Percentiles rank a stretch among this genome's conserved stretches.
Conservation (phyloP, 2,797 vertebrate genomes). For the Pachyuromys duprasi region DNA sequence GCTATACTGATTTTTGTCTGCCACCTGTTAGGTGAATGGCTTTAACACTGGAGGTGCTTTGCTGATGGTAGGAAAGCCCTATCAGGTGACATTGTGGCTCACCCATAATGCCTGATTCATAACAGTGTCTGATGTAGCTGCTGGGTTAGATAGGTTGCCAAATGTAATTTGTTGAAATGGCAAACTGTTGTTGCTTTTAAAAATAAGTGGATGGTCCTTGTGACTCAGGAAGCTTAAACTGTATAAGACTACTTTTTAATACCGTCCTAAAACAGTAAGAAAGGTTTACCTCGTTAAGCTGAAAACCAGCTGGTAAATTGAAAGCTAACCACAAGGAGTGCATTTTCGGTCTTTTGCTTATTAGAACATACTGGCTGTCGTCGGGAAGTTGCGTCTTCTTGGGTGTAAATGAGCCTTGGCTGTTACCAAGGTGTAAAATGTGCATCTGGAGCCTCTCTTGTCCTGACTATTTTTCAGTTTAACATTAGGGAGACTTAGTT, state of each 20-base stretch:
- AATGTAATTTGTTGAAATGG: constrained; percentile 61
- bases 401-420: constrained; percentile 1
- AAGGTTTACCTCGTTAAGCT: not conserved
- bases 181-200: constrained; percentile 40
- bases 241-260: constrained; percentile 34
- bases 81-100: constrained; percentile 56
- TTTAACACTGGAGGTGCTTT: constrained; percentile 52
- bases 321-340: not conserved
- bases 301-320: constrained; percentile 3
- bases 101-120: constrained; percentile 60
- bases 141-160: constrained; percentile 37
- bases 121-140: constrained; percentile 32
- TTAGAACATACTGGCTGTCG: not conserved
- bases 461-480: not conserved
- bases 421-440: constrained; percentile 23
- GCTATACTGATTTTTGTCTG: constrained; percentile 29
- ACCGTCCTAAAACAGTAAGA: not conserved
- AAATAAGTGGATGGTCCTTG: not conserved
- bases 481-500: not conserved
- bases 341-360: not conserved
- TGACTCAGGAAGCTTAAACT: not conserved
- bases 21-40: constrained; percentile 73
- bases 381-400: not conserved
- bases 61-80: constrained; percentile 59
- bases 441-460: not conserved